Percentiles rank a stretch among this genome's conserved stretches.
Evolutionary conservation across 2,888 invertebrate species (phyloP).

Genomic region (Spodoptera exigua): DNA sequence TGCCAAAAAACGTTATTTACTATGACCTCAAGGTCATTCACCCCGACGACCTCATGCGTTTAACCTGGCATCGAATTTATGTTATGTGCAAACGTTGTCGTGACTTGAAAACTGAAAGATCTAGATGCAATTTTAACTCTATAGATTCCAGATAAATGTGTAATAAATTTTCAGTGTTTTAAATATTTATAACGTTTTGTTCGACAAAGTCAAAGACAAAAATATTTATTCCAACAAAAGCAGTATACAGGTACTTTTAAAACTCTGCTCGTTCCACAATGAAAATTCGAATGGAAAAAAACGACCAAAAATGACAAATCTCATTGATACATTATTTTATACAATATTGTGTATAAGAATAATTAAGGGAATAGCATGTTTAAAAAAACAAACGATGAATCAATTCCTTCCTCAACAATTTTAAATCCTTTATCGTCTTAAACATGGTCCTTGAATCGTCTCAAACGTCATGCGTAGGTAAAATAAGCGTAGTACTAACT

Average conservation of each 20-base stretch:
- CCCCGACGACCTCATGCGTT: conserved; percentile 45
- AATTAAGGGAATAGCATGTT: conserved; percentile 42
- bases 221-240: too few species aligned
- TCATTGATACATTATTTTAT: too few species aligned
- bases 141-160: conserved; percentile 46
- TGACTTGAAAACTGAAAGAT: conserved; percentile 53
- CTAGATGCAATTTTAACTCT: conserved; percentile 51
- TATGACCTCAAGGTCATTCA: conserved; percentile 30
- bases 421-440: too few species aligned
- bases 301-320: too few species aligned
- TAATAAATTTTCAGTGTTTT: conserved; percentile 48
- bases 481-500: conserved; percentile 26
- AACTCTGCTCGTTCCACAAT: too few species aligned
- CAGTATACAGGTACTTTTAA: too few species aligned
- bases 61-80: conserved; percentile 42
- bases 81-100: conserved; percentile 47
- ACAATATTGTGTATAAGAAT: too few species aligned
- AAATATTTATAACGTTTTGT: conserved; percentile 48
- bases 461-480: conserved; percentile 18
- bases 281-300: too few species aligned
- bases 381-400: too few species aligned
- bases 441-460: too few species aligned
- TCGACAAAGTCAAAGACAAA: too few species aligned
- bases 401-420: too few species aligned
- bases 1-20: conserved; percentile 24